Base-by-base conservation (phyloP, 2,888 invertebrate species). In the Torymus aiolomorphi region DNA sequence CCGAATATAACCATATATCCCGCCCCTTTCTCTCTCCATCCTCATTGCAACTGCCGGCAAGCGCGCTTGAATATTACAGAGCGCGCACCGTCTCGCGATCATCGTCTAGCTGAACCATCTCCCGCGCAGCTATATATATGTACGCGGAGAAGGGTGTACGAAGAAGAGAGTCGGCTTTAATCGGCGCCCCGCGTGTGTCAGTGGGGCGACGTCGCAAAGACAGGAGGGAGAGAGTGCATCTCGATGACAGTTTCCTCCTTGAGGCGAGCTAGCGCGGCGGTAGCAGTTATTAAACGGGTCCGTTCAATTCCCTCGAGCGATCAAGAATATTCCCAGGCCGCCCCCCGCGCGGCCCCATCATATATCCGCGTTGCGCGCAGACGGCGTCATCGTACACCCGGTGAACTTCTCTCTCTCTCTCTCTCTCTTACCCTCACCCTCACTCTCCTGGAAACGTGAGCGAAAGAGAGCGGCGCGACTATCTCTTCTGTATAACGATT, bases 291-390 rank as follows among this genome's bases (percentile, higher is more conserved):
- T 88, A 86, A 87, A 84, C 84, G 85, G 80, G 85, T 87, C 87
- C 86, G 84, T 84, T 85, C 85, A 86, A 87, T 88, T 87, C 88
- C 87, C 88, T 69, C 80, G 80, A 84, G 88, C 85, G 83, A 85
- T 84, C 81, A 78, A 80, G 84, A 83, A 81, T 82, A 80, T 80
- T 80, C 82, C 49, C 69, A 57, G 18, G 18, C 12, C 2, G n/a
- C 59, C 16, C 16, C 13, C 24, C 1, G 0, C 20, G 20, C 66
- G 31, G 18, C 12, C 49, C 16, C 13, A 8, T 54, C n/a, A 49
- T 13, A 18, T 62, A 12, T 61, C 61, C 51, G 31, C n/a, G 51
- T 18, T 52, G 51, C 2, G n/a, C 18, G 42, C 24, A 49, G 16
- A 8, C 24, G 18, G 49, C 57, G 70, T 59, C 70, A 49, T 49